Conservation (phyloP, 1,140 invertebrate genomes). For the Babylonia areolata region DNA sequence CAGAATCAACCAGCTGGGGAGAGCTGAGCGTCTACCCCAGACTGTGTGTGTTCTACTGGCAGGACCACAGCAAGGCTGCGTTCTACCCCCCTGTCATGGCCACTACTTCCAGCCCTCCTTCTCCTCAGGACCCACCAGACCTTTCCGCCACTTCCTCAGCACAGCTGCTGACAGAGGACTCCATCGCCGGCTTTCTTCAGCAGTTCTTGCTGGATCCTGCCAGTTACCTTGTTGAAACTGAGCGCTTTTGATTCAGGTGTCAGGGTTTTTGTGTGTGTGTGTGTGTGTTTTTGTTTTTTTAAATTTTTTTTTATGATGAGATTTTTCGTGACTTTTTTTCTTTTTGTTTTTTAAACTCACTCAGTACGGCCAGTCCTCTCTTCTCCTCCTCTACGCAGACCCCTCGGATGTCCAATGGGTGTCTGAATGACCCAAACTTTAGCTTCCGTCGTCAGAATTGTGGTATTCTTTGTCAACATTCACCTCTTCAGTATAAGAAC, state of each 20-base stretch:
- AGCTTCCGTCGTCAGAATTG: too few relatives aligned
- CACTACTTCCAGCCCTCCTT: background rate
- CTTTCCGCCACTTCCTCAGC: background rate
- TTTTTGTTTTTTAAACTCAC: too few relatives aligned
- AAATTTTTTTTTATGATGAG: background rate
- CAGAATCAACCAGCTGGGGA: background rate
- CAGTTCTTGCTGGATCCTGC: slow-evolving; percentile 5
- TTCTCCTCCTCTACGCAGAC: too few relatives aligned
- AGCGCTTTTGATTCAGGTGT: slow-evolving; percentile 15
- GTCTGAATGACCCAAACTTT: too few relatives aligned
- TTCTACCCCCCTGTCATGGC: slow-evolving; percentile 6
- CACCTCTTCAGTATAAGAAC: too few relatives aligned
- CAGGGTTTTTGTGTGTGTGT: too few relatives aligned
- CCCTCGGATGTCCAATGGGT: too few relatives aligned
- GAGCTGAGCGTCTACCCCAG: slow-evolving; percentile 19
- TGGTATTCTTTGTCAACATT: too few relatives aligned
- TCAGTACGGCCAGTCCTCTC: too few relatives aligned
- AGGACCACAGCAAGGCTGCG: slow-evolving; percentile 15
- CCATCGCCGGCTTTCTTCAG: background rate
- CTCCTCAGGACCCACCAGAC: background rate
- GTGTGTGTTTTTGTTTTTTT: too few relatives aligned
- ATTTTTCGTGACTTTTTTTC: too few relatives aligned
- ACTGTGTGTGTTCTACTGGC: slow-evolving; percentile 19
- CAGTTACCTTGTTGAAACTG: background rate
- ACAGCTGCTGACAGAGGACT: background rate